These are phyloP conservation scores for Eueremaeus valkanovi DNA, from an alignment of 2,888 invertebrate genomes.

Conservation along the genomic window DNA sequence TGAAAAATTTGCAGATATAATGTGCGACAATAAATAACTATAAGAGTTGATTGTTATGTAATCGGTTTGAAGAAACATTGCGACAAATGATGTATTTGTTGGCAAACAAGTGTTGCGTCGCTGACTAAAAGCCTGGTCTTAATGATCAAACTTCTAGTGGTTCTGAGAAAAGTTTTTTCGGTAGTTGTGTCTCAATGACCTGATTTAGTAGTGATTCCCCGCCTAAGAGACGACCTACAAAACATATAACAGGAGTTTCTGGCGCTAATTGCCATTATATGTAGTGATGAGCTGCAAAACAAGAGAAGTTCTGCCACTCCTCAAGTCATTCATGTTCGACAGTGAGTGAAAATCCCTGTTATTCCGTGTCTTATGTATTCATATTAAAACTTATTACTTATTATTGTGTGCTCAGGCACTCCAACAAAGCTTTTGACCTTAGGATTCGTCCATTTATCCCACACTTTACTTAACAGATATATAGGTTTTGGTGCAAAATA, in stretches of 20 bases:
- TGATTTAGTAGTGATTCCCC: slow-evolving; percentile 18
- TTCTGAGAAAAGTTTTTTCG: not conserved
- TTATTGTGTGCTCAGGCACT: not conserved
- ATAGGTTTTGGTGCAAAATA: not conserved
- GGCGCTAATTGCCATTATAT: slow-evolving; percentile 18
- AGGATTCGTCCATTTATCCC: not conserved
- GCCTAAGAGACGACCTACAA: slow-evolving; percentile 17
- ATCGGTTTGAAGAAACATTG: too few relatives aligned
- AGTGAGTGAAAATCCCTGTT: not conserved
- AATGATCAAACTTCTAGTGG: too few relatives aligned
- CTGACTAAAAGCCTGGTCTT: too few relatives aligned
- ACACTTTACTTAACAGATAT: not conserved
- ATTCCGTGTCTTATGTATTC: not conserved
- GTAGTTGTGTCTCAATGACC: not conserved
- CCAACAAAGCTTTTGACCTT: not conserved
- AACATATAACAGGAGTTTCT: not conserved
- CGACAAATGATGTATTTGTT: too few relatives aligned
- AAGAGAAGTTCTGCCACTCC: not conserved
- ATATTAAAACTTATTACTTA: not conserved
- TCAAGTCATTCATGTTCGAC: slow-evolving; percentile 6
- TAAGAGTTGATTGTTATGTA: too few relatives aligned
- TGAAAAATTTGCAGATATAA: too few relatives aligned
- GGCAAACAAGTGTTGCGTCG: too few relatives aligned
- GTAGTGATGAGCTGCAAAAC: not conserved
- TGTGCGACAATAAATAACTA: too few relatives aligned